Evolutionary conservation across 2,113 vertebrate genomes (phyloP), one percentile per base, ranked within the genome.

Genomic region (Lichenostomus cassidix): DNA sequence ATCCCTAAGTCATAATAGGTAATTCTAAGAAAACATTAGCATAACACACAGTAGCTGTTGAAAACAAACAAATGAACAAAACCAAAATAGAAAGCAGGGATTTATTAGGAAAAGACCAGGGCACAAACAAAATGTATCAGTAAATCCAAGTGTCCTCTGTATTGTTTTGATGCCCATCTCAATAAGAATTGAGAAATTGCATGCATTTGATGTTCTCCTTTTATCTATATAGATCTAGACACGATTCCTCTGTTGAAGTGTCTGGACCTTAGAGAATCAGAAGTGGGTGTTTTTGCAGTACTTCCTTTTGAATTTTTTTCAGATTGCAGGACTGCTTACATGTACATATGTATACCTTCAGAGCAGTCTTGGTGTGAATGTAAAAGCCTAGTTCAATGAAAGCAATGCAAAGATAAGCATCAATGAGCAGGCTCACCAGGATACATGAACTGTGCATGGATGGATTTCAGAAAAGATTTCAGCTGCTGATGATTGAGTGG

Each of bases 381-480:
- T 31, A 68, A 94, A 93, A 93, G 55, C 73, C 47, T 63, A 37
- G 86, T 75, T 88, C 95, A 88, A 89, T 94, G 92, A 94, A 94
- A 95, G 90, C 53, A 0, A 23, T 12, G 53, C 1, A 3, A 50
- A 94, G 94, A 95, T 94, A 96, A 92, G 63, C 80, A 95, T 96
- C 94, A 88, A 42, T 78, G 80, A 92, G 64, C 52, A 89, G 88
- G 29, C 90, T 95, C 73, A 89, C 93, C 49, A 86, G 92, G 95
- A 93, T 71, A 90, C 86, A 46, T 86, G 89, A 93, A 95, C 83
- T 71, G 73, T 81, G 83, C 73, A 81, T 53, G 69, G 88, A 84
- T 53, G 86, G 90, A 88, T 94, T 95, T 86, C 80, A 95, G 93
- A 81, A 90, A 68, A 96, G 71, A 92, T 96, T 96, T 92, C 93